Evolutionary conservation across 2,888 invertebrate genomes (phyloP), one percentile per base, ranked within the genome.

Genomic region (Hecatera dysodea): DNA sequence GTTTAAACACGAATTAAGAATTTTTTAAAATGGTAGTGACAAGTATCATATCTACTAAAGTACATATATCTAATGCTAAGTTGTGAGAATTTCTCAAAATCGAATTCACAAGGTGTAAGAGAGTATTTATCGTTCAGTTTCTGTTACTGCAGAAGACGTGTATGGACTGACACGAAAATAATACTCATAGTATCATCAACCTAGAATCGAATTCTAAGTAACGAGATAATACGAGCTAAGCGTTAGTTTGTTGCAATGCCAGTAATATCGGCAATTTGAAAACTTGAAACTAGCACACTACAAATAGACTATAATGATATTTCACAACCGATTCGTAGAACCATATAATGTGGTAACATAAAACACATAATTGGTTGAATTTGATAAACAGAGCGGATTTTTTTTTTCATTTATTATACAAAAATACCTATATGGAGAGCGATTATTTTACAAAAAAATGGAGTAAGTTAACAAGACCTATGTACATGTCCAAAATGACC

Each of bases 211-310:
- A 57, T 68, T 57, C n/a, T 46, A 55, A 66, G 76, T 77, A 77
- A 59, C 39, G n/a, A 78, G 46, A 33, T 70, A 70, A 59, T 70
- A 11, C 12, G 24, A 22, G 24, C 52, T n/a, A 52, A 73, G 57
- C 55, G n/a, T 78, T 17, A 46, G 27, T 42, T 46, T 50, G 22
- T 12, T 48, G 63, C 67, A 67, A 61, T 64, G 19, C n/a, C 44
- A 48, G 57, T 76, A 62, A 73, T 62, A 65, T 67, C 61, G 36
- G 57, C 77, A 57, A 75, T 65, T 75, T 63, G 59, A 74, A 62
- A 55, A 67, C 75, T 72, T 33, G 62, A 62, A 79, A 79, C 62
- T 65, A 42, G 72, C 29, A 70, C 61, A 17, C 27, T 22, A 17
- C 33, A 53, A 59, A 80, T 50, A 52, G 50, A 70, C 59, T 52